Evolutionary conservation across 2,113 vertebrate species (phyloP).

Genomic region (Cyanoramphus novaezelandiae): DNA sequence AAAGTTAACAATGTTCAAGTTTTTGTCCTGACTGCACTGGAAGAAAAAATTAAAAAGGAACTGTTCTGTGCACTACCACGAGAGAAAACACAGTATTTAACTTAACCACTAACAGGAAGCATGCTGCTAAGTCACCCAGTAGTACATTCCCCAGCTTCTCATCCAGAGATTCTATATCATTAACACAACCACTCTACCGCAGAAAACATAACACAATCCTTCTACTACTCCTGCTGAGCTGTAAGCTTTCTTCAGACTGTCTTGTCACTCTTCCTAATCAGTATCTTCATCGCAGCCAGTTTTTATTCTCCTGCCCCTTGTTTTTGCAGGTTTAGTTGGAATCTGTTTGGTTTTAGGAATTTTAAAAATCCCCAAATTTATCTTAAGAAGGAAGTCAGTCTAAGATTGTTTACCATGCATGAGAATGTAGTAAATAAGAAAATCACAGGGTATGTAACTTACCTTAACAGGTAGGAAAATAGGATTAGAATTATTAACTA

Average conservation of each 20-base stretch:
- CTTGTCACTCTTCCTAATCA: not conserved
- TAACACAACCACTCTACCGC: not conserved
- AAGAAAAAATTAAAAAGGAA: not conserved
- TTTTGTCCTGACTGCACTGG: not conserved
- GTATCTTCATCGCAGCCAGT: not conserved
- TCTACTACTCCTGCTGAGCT: not conserved
- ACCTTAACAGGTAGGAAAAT: not conserved
- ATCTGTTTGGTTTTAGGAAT: not conserved
- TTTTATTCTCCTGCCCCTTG: not conserved
- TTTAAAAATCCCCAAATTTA: not conserved
- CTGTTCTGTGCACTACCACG: not conserved
- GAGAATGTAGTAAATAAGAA: not conserved
- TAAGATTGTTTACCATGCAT: not conserved
- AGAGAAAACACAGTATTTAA: not conserved
- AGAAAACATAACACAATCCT: not conserved
- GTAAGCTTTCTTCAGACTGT: not conserved
- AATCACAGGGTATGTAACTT: not conserved
- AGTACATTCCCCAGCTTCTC: not conserved
- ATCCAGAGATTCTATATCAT: not conserved
- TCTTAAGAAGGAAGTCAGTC: not conserved
- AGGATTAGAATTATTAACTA: not conserved
- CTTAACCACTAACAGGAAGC: not conserved
- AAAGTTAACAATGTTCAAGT: not conserved
- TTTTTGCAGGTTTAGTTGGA: not conserved
- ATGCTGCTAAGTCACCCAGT: not conserved